Evolutionary conservation across 2,797 vertebrate genomes (phyloP).

Genomic region (Falco novaeseelandiae): DNA sequence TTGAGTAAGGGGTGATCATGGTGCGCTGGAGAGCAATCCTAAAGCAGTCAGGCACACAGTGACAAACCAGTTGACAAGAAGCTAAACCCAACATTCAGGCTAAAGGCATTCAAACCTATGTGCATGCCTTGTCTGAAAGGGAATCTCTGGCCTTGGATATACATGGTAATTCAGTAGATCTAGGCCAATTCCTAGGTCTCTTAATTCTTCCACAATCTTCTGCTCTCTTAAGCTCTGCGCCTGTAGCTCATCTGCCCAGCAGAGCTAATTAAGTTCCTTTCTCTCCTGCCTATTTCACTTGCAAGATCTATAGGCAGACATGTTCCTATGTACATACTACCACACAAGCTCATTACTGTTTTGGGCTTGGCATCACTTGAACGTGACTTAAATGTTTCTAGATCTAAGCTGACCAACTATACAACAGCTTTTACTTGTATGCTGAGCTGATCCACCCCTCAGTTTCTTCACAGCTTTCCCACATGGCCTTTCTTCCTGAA

Average conservation of each 20-base stretch:
- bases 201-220: neutral
- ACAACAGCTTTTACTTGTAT: neutral
- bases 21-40: fast-evolving
- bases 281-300: neutral
- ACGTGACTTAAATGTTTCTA: neutral
- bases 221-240: neutral
- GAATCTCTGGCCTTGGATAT: neutral
- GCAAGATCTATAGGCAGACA: neutral
- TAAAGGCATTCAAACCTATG: neutral
- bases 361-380: neutral
- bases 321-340: neutral
- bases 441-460: neutral
- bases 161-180: neutral
- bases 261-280: neutral
- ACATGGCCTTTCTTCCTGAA: neutral
- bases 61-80: neutral
- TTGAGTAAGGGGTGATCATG: fast-evolving
- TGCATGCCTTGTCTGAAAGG: neutral
- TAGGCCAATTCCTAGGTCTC: neutral
- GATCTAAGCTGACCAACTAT: neutral
- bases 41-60: neutral
- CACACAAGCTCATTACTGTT: neutral
- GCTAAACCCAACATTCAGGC: neutral
- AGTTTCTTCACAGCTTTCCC: neutral
- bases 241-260: neutral